Conservation (phyloP, 1,140 invertebrate genomes). For the Drosophila melanica region DNA sequence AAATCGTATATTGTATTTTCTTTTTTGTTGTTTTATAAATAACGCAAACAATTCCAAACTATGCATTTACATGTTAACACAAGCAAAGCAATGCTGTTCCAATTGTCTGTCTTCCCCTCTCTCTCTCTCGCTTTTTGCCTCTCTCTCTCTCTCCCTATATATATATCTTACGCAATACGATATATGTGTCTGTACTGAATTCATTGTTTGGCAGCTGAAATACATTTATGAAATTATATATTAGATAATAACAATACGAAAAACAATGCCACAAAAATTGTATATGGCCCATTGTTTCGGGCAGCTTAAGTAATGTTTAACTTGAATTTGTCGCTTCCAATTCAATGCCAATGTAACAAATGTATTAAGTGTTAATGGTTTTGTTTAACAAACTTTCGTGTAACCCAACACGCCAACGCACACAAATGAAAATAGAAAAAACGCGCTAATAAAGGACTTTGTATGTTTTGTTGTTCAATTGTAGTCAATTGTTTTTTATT, state of each 20-base stretch:
- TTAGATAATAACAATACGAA: constrained; percentile 14
- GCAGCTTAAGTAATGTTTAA: constrained; percentile 23
- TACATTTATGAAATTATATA: constrained; percentile 9
- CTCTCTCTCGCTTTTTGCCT: background rate
- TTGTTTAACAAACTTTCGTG: constrained; percentile 25
- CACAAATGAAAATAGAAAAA: background rate
- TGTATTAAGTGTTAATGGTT: constrained; percentile 40
- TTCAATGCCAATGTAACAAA: constrained; percentile 49
- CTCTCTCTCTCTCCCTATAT: constrained; percentile 6
- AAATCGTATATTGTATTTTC: background rate
- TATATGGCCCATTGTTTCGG: constrained; percentile 27
- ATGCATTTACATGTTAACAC: constrained; percentile 30
- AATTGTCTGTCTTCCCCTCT: constrained; percentile 4
- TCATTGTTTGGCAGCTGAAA: constrained; percentile 41
- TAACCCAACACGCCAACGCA: constrained; percentile 11
- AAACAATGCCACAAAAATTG: constrained; percentile 36
- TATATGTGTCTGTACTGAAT: constrained; percentile 28
- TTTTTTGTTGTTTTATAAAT: constrained; percentile 4
- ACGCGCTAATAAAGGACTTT: constrained; percentile 46
- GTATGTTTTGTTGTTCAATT: constrained; percentile 49
- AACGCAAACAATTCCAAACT: constrained; percentile 32
- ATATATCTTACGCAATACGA: constrained; percentile 3
- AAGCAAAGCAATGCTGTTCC: background rate
- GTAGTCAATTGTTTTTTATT: background rate
- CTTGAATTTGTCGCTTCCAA: constrained; percentile 40